Evolutionary conservation across 1,140 invertebrate species (phyloP).

Genomic region (Helicoverpa armigera): DNA sequence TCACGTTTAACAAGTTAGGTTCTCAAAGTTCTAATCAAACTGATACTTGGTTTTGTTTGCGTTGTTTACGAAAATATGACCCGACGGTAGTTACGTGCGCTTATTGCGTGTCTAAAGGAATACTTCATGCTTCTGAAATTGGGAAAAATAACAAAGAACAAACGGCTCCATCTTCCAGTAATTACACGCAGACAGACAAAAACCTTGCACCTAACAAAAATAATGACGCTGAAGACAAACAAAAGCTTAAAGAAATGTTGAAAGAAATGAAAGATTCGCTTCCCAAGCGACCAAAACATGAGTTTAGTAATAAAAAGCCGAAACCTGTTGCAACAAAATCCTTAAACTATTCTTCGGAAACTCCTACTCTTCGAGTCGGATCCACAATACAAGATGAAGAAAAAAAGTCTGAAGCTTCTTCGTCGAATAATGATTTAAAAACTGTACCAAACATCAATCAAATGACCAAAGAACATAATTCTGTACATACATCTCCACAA

Average conservation of each 20-base stretch:
- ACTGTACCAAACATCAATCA: neutral
- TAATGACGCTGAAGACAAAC: conserved; percentile 67
- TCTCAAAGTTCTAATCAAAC: conserved; percentile 19
- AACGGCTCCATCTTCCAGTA: conserved; percentile 54
- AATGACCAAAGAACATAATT: neutral
- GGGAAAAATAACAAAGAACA: conserved; percentile 30
- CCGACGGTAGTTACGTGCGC: conserved; percentile 66
- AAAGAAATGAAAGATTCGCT: conserved; percentile 85
- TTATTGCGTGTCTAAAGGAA: conserved; percentile 61
- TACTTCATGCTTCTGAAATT: conserved; percentile 38
- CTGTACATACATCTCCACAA: neutral
- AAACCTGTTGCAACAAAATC: conserved; percentile 23
- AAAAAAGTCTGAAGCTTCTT: conserved; percentile 26
- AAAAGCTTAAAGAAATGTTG: conserved; percentile 79
- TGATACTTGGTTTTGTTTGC: conserved; percentile 73
- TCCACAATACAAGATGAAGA: conserved; percentile 49
- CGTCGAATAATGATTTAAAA: conserved; percentile 5
- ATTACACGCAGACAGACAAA: conserved; percentile 70
- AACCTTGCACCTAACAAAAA: conserved; percentile 46
- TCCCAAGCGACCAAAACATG: conserved; percentile 71
- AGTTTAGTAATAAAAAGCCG: conserved; percentile 36
- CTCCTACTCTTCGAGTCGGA: conserved; percentile 74
- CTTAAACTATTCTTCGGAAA: conserved; percentile 58
- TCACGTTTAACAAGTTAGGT: neutral
- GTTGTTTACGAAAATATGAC: conserved; percentile 75